Evolutionary conservation across 2,113 vertebrate species (phyloP), one percentile per base, ranked within the genome.

Genomic region (Salminus brasiliensis): DNA sequence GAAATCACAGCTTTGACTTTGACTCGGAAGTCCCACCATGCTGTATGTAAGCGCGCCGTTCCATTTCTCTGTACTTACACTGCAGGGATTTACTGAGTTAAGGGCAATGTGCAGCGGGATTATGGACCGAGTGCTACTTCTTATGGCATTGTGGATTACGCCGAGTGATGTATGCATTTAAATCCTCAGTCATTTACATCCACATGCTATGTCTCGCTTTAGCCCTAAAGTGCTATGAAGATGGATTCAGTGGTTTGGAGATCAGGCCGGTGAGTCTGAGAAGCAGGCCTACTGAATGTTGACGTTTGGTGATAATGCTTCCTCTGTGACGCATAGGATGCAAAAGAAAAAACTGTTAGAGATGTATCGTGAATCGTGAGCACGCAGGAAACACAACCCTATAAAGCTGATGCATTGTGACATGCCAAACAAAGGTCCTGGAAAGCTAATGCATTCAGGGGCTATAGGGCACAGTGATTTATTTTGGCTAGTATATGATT

Each of bases 161-260:
- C 2, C 3, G 62, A 34, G 12, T 66, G 62, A 66, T 66, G 62
- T 66, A n/a, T 39, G 62, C 62, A 66, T 66, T 39, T n/a, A 66
- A 66, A 66, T 66, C 62, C 62, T 66, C 62, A 34, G 60, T 63
- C 60, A 39, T n/a, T 66, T n/a, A 36, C 34, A 11, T 66, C 62
- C 21, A n/a, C 34, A 23, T 66, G 62, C 15, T 66, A 39, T 13
- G 32, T 23, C 34, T 36, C 62, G 21, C 34, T 36, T 23, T 10
- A n/a, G 18, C 9, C 12, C 34, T 1, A n/a, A 39, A 23, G 62
- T 23, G 62, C 34, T 11, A 4, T 21, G 16, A 16, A 21, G 30
- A 63, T 29, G 60, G 30, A 32, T 32, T 30, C 5, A 4, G 30
- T 32, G 29, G 6, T 18, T 36, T 34, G 18, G 18, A 39, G 36